These are phyloP conservation scores for Fragum sueziense DNA, from an alignment of 2,888 invertebrate genomes.

Conservation along the genomic window DNA sequence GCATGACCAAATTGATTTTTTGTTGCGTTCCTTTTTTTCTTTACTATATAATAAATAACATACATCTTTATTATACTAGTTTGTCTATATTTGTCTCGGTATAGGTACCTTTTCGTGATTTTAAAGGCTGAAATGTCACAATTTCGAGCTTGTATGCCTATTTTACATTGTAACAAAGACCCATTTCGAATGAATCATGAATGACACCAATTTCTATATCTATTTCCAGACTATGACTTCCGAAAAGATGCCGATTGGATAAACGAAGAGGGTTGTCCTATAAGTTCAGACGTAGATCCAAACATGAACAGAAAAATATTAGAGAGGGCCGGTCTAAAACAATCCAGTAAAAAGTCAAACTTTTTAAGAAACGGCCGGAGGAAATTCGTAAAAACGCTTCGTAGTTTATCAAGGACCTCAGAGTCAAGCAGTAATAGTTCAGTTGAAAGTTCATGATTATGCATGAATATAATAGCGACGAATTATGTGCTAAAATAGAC, in stretches of 20 bases:
- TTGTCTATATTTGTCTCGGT: too few species aligned
- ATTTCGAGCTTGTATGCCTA: too few species aligned
- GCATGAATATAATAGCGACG: background rate
- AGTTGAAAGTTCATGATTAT: background rate
- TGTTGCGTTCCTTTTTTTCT: too few species aligned
- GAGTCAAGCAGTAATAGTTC: background rate
- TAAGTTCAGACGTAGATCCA: slow-evolving; percentile 24
- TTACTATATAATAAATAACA: too few species aligned
- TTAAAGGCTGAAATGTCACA: too few species aligned
- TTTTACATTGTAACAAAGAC: too few species aligned
- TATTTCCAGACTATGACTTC: slow-evolving; percentile 58
- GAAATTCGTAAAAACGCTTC: slow-evolving; percentile 40
- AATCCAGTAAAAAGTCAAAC: slow-evolving; percentile 4
- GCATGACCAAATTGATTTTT: too few species aligned
- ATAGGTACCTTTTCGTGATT: too few species aligned
- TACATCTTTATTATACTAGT: too few species aligned
- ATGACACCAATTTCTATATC: background rate
- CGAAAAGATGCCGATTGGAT: slow-evolving; percentile 59
- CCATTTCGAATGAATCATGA: too few species aligned
- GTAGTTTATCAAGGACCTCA: slow-evolving; percentile 16
- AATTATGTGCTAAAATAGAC: background rate
- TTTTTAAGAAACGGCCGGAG: slow-evolving; percentile 35
- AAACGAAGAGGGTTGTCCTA: slow-evolving; percentile 42
- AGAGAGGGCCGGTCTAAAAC: slow-evolving; percentile 45
- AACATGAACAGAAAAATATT: slow-evolving; percentile 45